phyloP scores from a whole-genome alignment of 1,140 invertebrate genomes.

The Saxidomus purpurata region DNA sequence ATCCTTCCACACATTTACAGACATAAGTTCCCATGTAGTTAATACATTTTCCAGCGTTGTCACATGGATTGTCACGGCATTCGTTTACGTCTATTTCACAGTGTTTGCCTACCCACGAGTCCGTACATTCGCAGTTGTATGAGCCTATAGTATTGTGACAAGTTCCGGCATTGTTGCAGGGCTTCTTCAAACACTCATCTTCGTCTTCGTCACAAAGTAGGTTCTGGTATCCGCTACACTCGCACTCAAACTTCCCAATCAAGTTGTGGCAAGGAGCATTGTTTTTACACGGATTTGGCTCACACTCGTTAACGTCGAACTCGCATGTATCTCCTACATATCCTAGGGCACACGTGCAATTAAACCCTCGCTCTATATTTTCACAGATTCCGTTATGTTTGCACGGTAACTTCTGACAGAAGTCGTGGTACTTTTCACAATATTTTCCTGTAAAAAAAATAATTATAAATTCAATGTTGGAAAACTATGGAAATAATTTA shows the following conservation, averaged over 20 bases:
- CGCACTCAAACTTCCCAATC: constrained; percentile 87
- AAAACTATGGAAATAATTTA: too few species aligned
- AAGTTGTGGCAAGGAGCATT: constrained; percentile 27
- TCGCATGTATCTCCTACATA: constrained; percentile 98
- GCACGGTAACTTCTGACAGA: constrained; percentile 50
- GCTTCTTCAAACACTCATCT: constrained; percentile 44
- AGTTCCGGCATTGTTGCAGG: constrained; percentile 62
- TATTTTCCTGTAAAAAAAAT: constrained; percentile 94
- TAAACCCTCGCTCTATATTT: constrained; percentile 28
- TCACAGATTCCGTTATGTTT: constrained; percentile 63
- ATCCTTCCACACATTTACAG: constrained; percentile 59
- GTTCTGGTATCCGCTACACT: constrained; percentile 93
- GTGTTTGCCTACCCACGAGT: constrained; percentile 95
- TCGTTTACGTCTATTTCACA: constrained; percentile 94
- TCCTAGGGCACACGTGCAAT: constrained; percentile 82
- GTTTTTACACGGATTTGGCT: constrained; percentile 63
- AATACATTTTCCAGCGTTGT: constrained; percentile 64
- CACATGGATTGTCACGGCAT: constrained; percentile 60
- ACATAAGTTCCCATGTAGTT: constrained; percentile 38
- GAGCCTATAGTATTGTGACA: constrained; percentile 50
- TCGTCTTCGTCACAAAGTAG: constrained; percentile 86
- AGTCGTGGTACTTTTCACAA: constrained; percentile 36
- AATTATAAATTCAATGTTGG: too few species aligned
- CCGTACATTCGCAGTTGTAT: constrained; percentile 31
- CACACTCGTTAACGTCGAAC: constrained; percentile 90